phyloP scores from a whole-genome alignment of 64 coral and sea anemone species.

The Hydrozoanthus tunicans region DNA sequence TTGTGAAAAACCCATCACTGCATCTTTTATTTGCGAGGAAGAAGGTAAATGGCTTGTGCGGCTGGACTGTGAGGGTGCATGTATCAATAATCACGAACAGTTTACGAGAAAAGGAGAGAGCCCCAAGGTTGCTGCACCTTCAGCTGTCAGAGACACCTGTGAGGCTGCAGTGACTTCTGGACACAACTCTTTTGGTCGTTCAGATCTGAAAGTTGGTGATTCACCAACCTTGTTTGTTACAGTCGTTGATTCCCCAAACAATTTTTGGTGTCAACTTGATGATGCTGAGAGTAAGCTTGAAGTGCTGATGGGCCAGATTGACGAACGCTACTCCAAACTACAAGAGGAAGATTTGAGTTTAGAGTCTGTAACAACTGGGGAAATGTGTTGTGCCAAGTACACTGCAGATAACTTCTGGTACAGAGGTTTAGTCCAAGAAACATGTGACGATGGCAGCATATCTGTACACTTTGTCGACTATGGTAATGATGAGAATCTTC shows the following conservation, averaged over 20 bases:
- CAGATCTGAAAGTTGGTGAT: slow-evolving; percentile 38
- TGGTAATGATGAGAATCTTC: slow-evolving; percentile 50
- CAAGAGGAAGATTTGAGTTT: slow-evolving; percentile 28
- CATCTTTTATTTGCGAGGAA: neutral
- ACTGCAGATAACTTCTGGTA: slow-evolving; percentile 60
- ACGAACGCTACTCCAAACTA: slow-evolving; percentile 31
- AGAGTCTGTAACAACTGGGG: slow-evolving; percentile 1
- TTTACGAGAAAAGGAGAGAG: neutral
- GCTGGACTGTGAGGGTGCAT: neutral
- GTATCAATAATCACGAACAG: neutral
- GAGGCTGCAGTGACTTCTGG: neutral
- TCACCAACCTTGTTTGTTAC: slow-evolving; percentile 34
- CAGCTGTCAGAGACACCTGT: neutral
- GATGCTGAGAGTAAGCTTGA: slow-evolving; percentile 26
- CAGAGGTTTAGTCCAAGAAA: slow-evolving; percentile 39
- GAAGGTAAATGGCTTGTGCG: neutral
- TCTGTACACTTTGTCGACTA: slow-evolving; percentile 56
- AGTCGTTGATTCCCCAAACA: slow-evolving; percentile 50
- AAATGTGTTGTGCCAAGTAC: slow-evolving; percentile 52
- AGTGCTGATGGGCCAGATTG: slow-evolving; percentile 19
- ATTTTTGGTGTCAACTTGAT: slow-evolving; percentile 56
- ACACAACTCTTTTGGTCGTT: neutral
- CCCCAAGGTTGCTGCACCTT: neutral
- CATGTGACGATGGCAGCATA: slow-evolving; percentile 24
- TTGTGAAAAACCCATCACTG: slow-evolving; percentile 1